Evolutionary conservation across 2,888 invertebrate species (phyloP).

Genomic region (Acholoe squamosa): DNA sequence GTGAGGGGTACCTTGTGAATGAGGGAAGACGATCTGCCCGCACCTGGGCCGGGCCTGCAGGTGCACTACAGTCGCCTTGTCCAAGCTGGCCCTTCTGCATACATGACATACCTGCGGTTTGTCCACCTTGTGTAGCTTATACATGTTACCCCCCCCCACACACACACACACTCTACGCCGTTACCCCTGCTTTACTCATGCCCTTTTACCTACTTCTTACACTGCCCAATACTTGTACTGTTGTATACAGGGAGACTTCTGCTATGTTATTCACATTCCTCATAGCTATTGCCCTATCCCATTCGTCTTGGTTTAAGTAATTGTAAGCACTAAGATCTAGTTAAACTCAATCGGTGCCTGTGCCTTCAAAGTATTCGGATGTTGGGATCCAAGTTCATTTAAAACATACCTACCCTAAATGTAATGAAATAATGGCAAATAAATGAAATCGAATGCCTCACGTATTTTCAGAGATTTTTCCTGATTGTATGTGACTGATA

Average conservation of each 20-base stretch:
- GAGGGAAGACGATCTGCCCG: not conserved
- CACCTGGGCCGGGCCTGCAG: not conserved
- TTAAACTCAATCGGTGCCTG: too few relatives aligned
- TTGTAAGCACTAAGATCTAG: too few relatives aligned
- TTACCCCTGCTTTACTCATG: not conserved
- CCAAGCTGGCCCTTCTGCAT: conserved; percentile 14
- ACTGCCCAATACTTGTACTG: not conserved
- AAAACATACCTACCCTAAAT: too few relatives aligned
- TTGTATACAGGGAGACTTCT: not conserved
- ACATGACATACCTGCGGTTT: conserved; percentile 46
- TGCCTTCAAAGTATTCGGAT: too few relatives aligned
- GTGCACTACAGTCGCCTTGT: not conserved
- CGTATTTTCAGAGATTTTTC: too few relatives aligned
- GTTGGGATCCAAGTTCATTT: too few relatives aligned
- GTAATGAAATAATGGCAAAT: too few relatives aligned
- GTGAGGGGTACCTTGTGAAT: not conserved
- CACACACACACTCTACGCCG: not conserved
- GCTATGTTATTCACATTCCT: not conserved
- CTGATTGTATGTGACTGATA: too few relatives aligned
- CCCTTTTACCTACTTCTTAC: not conserved
- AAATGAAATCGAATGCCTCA: too few relatives aligned
- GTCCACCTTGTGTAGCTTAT: not conserved
- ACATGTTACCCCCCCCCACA: not conserved
- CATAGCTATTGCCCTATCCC: not conserved
- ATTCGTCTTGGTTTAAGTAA: too few relatives aligned